Percentiles rank a stretch among this genome's conserved stretches.
Conservation (phyloP, 1,140 invertebrate species). For the Uloborus diversus region DNA sequence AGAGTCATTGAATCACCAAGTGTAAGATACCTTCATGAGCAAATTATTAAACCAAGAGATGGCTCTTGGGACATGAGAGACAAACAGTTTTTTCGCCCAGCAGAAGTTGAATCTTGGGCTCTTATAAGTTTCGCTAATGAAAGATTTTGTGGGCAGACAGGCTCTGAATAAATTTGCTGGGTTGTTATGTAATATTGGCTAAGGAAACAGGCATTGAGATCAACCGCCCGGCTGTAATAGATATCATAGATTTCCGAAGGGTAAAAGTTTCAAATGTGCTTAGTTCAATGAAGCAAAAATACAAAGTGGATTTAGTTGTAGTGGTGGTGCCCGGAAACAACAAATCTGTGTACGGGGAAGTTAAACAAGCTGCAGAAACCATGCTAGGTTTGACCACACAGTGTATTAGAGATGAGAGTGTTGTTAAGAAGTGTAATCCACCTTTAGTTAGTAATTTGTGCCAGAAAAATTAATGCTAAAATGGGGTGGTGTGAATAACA, state of each 20-base stretch:
- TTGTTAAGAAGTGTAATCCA: conserved; percentile 62
- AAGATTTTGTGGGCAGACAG: neutral
- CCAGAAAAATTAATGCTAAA: conserved; percentile 86
- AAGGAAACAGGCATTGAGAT: conserved; percentile 25
- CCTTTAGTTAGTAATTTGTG: conserved; percentile 77
- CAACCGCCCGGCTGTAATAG: neutral
- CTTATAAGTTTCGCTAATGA: conserved; percentile 54
- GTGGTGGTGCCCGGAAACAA: conserved; percentile 13
- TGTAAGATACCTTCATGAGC: conserved; percentile 14
- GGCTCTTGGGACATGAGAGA: conserved; percentile 73
- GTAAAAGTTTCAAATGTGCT: neutral
- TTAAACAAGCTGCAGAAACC: conserved; percentile 82
- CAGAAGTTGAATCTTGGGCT: conserved; percentile 61
- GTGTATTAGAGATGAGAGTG: conserved; percentile 76
- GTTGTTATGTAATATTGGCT: conserved; percentile 2
- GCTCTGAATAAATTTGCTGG: conserved; percentile 4
- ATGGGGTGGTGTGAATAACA: conserved; percentile 79
- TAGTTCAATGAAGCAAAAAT: neutral
- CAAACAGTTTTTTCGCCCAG: conserved; percentile 70
- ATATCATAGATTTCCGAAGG: neutral
- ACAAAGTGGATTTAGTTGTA: conserved; percentile 10
- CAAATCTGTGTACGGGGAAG: conserved; percentile 61
- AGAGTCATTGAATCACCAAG: conserved; percentile 57
- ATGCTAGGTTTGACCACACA: conserved; percentile 81
- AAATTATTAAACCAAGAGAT: conserved; percentile 60